Base-by-base conservation (phyloP, 2,888 invertebrate species). In the Dicranocentrus wangi region DNA sequence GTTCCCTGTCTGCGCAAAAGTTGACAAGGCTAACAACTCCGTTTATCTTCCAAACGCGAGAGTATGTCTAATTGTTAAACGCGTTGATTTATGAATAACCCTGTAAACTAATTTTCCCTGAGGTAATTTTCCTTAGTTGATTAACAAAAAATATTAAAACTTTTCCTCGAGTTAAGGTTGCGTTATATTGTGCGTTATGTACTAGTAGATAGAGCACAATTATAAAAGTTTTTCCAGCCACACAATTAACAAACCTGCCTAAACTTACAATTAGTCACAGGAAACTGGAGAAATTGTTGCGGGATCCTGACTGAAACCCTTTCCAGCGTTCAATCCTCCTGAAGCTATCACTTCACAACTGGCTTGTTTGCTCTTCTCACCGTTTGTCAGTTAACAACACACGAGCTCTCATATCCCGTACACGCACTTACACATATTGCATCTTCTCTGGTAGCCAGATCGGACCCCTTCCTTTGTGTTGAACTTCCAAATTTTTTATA, bases 341-440 rank as follows among this genome's bases (percentile, higher is more conserved):
- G 21, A 19, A 55, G 19, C 23, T 10, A n/a, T n/a, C 23, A 55
- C 21, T 55, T 2, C 21, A 55, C 5, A 55, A 55, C 23, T 55
- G 55, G 23, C 21, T 39, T 39, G 55, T 2, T 47, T 10, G 47
- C 61, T 61, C 51, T 76, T 61, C 51, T 76, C 76, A 70, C 77
- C 69, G 77, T 78, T 78, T 78, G 77, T 78, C 77, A 78, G 77
- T 78, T 78, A 78, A 32, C 32, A n/a, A 32, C 58, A 58, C 28
- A 65, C 63, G 21, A 13, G 15, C 47, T 55, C 23, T 7, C 55
- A 55, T 51, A 17, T 17, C 13, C 51, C 51, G 13, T 5, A n/a
- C 10, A 5, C 23, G 55, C 55, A 25, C 21, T n/a, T 5, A 23
- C 55, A 55, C 23, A 55, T 55, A 55, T 55, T 5, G 23, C 23